Evolutionary conservation across 2,888 invertebrate genomes (phyloP).

Genomic region (Alsophila aescularia): DNA sequence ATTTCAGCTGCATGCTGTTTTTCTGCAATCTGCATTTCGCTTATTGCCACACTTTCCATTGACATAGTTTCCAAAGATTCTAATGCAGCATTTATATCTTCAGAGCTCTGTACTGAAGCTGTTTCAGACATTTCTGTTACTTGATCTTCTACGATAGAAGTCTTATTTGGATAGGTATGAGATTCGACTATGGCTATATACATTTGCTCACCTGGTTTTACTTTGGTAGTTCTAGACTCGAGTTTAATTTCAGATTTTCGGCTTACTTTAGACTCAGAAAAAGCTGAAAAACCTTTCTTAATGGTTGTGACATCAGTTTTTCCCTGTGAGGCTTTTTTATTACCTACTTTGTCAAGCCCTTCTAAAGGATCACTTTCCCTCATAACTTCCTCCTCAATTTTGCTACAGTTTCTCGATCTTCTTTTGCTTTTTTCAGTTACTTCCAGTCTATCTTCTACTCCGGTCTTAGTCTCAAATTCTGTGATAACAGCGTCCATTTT

Average conservation of each 20-base stretch:
- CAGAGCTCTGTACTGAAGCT: conserved; percentile 46
- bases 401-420: conserved; percentile 62
- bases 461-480: conserved; percentile 68
- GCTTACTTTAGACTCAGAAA: conserved; percentile 44
- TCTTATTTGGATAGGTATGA: conserved; percentile 73
- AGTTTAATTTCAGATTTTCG: conserved; percentile 44
- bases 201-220: conserved; percentile 55
- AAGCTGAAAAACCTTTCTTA: conserved; percentile 41
- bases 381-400: conserved; percentile 58
- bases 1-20: conserved; percentile 51
- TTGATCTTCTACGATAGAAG: conserved; percentile 60
- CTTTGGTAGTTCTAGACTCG: conserved; percentile 42
- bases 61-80: conserved; percentile 29
- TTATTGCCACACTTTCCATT: conserved; percentile 22
- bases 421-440: conserved; percentile 40
- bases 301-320: conserved; percentile 31
- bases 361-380: conserved; percentile 59
- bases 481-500: conserved; percentile 73
- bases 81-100: conserved; percentile 36
- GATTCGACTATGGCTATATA: conserved; percentile 76
- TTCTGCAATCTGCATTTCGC: conserved; percentile 14
- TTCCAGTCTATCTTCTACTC: conserved; percentile 55
- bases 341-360: conserved; percentile 58
- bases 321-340: conserved; percentile 42
- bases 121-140: conserved; percentile 54